Evolutionary conservation across 2,797 vertebrate species (phyloP), one percentile per base, ranked within the genome.

Genomic region (Halcyon chelicuti): DNA sequence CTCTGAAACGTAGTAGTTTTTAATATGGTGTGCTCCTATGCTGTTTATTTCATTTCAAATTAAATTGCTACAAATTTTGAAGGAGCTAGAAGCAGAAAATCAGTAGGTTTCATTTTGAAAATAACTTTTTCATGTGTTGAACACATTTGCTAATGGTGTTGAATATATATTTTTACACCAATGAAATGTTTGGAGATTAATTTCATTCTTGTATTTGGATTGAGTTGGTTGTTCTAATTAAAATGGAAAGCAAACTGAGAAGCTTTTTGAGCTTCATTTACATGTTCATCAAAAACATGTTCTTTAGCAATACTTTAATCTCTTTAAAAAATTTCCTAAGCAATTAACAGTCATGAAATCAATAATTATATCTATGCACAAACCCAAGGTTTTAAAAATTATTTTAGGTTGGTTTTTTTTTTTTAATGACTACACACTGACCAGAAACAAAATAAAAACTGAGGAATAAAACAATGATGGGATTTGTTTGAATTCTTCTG

Each of bases 121-220:
- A 55, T 6, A 60, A 9, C 10, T 54, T 9, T 10, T 40, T 10
- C 26, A 5, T 12, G 11, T 39, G 10, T 87, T 92, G 4, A 1
- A 8, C 49, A 6, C 0, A 0, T 35, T 85, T 63, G 31, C 14
- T 80, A 17, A 28, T 46, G 16, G 4, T 29, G 20, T 28, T 71
- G n/a, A 66, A 79, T 44, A 2, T 10, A 2, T 21, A 8, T 29
- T 70, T 52, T 75, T 70, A 42, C 29, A 46, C 7, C 6, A 71
- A 12, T 10, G 13, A 51, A n/a, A 21, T 3, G 1, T 74, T 89
- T 4, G 86, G 35, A 79, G 28, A 52, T 20, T n/a, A 22, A 57
- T 74, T 55, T 90, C 2, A 22, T 37, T 87, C 93, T 94, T 35
- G 39, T 15, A 9, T 70, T 28, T 61, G 62, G 28, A 80, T 55